Conservation (phyloP, 1,140 invertebrate species). For the Trypoxylus dichotomus region DNA sequence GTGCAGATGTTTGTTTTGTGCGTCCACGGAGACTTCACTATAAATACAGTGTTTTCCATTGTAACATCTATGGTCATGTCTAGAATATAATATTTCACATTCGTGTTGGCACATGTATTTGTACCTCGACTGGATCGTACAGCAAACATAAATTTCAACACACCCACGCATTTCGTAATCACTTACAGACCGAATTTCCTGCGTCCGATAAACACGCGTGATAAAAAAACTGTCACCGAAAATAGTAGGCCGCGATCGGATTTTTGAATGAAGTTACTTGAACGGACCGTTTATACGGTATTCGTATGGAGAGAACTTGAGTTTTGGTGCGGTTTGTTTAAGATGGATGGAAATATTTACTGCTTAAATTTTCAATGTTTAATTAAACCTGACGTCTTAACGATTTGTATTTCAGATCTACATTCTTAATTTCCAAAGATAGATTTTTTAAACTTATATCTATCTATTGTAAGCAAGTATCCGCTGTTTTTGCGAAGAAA, state of each 20-base stretch:
- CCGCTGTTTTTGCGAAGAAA: no score
- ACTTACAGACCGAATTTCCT: slow-evolving; percentile 13
- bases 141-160: slow-evolving; percentile 43
- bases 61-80: slow-evolving; percentile 44
- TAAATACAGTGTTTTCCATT: slow-evolving; percentile 43
- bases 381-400: no score
- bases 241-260: background rate
- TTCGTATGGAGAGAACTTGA: background rate
- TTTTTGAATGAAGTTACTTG: background rate
- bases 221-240: slow-evolving; percentile 10
- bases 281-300: background rate
- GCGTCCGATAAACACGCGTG: slow-evolving; percentile 4
- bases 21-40: background rate
- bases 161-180: slow-evolving; percentile 28
- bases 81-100: slow-evolving; percentile 47
- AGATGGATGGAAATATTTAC: background rate
- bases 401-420: no score
- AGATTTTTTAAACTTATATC: no score
- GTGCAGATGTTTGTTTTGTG: background rate
- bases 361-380: background rate
- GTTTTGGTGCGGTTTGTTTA: background rate
- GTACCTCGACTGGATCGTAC: slow-evolving; percentile 35
- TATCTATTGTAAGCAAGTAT: no score
- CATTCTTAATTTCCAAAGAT: no score
- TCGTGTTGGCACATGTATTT: slow-evolving; percentile 46